Percentiles rank a stretch among this genome's conserved stretches.
These are phyloP conservation scores for Toxonevra muliebris DNA, from an alignment of 2,888 invertebrate genomes.

Conservation along the genomic window DNA sequence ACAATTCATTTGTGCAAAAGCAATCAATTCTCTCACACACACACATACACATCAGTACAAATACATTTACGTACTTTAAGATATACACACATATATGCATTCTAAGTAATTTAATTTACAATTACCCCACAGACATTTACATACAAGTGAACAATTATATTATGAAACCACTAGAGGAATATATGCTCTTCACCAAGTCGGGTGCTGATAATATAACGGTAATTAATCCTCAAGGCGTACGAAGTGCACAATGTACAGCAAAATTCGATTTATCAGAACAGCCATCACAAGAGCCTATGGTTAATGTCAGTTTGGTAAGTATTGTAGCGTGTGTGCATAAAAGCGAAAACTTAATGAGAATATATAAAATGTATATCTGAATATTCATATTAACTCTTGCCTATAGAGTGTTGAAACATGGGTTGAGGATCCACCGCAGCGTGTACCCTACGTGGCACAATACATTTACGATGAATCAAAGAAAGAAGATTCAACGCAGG, in stretches of 20 bases:
- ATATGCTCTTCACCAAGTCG: slow-evolving; percentile 88
- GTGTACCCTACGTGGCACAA: slow-evolving; percentile 78
- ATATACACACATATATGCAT: background rate
- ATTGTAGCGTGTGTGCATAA: background rate
- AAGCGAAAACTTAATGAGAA: background rate
- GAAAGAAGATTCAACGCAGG: slow-evolving; percentile 82
- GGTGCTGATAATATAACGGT: slow-evolving; percentile 86
- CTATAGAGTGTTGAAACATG: slow-evolving; percentile 73
- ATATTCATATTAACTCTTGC: background rate
- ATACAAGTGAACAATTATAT: slow-evolving; percentile 82
- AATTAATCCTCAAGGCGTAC: slow-evolving; percentile 85
- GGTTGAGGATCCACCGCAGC: slow-evolving; percentile 85
- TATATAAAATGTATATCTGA: no score
- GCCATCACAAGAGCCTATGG: slow-evolving; percentile 69
- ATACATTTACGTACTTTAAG: background rate
- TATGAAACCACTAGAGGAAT: slow-evolving; percentile 90
- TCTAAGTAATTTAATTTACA: background rate
- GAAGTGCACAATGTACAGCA: slow-evolving; percentile 86
- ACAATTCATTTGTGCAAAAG: no score
- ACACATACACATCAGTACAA: slow-evolving; percentile 3
- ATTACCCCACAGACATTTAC: slow-evolving; percentile 75
- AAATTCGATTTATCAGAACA: slow-evolving; percentile 75
- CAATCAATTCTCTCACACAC: background rate
- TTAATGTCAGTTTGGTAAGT: slow-evolving; percentile 71
- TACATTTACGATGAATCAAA: slow-evolving; percentile 75